Conservation (phyloP, 1,140 invertebrate species). For the Aphaenogaster rudis region DNA sequence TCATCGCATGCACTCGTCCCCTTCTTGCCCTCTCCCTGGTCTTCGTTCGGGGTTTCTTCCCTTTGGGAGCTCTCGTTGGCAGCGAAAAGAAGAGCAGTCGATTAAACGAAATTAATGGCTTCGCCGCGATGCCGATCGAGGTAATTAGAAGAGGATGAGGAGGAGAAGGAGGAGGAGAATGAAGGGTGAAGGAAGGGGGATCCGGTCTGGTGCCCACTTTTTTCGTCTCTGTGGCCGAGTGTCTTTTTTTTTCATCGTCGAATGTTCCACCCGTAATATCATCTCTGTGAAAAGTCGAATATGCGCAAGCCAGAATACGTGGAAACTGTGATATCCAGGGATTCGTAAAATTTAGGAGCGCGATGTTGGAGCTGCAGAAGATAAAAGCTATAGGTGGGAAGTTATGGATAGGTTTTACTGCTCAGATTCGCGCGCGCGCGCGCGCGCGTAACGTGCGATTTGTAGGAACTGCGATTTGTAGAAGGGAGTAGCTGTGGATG, state of each 20-base stretch:
- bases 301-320: neutral
- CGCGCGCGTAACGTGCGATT: conserved; percentile 6
- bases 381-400: neutral
- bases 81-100: conserved; percentile 53
- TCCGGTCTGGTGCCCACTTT: conserved; percentile 31
- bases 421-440: conserved; percentile 5
- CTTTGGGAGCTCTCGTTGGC: conserved; percentile 7
- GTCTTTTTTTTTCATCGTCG: conserved; percentile 4
- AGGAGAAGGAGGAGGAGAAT: neutral
- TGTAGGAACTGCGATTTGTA: conserved; percentile 29
- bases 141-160: conserved; percentile 50
- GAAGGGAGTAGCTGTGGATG: neutral
- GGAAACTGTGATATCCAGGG: conserved; percentile 16
- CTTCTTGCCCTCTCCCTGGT: neutral
- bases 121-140: conserved; percentile 20
- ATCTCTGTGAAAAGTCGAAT: conserved; percentile 33
- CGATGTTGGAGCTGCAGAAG: neutral
- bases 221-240: conserved; percentile 1
- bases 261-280: conserved; percentile 10
- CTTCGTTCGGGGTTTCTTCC: neutral
- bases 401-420: conserved; percentile 50
- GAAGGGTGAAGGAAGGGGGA: neutral
- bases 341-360: conserved; percentile 45
- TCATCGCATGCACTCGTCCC: neutral
- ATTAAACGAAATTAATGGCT: conserved; percentile 71